Percentiles rank a stretch among this genome's conserved stretches.
Evolutionary conservation across 2,113 vertebrate species (phyloP).

Genomic region (Zosterops hypoxanthus): DNA sequence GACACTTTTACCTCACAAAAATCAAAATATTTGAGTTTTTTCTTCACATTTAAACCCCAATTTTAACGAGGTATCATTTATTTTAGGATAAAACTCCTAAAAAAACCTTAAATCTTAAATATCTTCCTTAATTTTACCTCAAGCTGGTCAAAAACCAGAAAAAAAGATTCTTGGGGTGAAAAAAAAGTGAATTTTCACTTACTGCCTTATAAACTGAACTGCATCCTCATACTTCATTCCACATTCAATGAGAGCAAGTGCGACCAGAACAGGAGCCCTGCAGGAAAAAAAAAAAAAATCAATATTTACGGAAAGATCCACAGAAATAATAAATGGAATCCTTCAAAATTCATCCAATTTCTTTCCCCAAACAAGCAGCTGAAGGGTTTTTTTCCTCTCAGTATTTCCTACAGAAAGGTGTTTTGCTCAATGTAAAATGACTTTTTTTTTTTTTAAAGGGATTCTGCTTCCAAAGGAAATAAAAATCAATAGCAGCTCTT

Average conservation of each 20-base stretch:
- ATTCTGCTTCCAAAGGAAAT: not conserved
- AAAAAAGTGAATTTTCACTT: conserved; percentile 70
- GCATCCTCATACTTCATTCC: conserved; percentile 99
- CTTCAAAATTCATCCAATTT: not conserved
- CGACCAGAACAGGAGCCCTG: conserved; percentile 97
- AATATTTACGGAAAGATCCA: not conserved
- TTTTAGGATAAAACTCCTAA: not conserved
- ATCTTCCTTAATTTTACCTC: not conserved
- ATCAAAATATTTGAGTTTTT: not conserved
- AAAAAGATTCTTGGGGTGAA: not conserved
- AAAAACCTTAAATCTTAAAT: not conserved
- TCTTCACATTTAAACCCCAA: not conserved
- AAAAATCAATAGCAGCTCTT: not conserved
- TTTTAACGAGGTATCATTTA: not conserved
- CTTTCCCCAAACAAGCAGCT: not conserved
- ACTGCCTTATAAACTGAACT: conserved; percentile 99
- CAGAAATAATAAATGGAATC: not conserved
- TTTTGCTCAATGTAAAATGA: not conserved
- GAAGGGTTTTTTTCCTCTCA: not conserved
- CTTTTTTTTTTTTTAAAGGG: not conserved
- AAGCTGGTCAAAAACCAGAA: not conserved
- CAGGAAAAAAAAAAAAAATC: conserved; percentile 3
- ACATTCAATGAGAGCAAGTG: conserved; percentile 94
- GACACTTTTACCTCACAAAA: not conserved
- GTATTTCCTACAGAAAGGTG: not conserved